Evolutionary conservation across 2,113 vertebrate genomes (phyloP).

Genomic region (Cololabis saira): DNA sequence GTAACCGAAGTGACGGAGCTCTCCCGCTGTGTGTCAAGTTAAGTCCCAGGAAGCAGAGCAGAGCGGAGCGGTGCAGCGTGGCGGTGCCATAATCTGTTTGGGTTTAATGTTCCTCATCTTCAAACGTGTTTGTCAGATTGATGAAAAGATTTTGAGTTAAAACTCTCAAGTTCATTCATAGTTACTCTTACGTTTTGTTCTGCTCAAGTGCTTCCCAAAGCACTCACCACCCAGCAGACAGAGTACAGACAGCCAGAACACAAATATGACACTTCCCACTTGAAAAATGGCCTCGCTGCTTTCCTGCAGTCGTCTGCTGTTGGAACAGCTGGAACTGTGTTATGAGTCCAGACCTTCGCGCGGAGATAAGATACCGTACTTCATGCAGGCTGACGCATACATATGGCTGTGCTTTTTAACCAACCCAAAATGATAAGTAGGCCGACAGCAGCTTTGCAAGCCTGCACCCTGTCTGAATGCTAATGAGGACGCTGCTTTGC

Average conservation of each 20-base stretch:
- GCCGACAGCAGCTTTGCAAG: constrained; percentile 65
- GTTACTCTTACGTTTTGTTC: constrained; percentile 41
- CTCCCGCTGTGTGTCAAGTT: constrained; percentile 7
- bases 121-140: constrained; percentile 20
- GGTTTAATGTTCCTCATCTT: constrained; percentile 32
- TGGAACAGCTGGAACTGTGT: constrained; percentile 45
- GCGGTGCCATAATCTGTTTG: constrained; percentile 29
- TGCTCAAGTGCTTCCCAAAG: constrained; percentile 19
- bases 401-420: constrained; percentile 57
- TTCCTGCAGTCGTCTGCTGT: constrained; percentile 14
- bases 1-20: constrained; percentile 4
- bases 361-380: constrained; percentile 58
- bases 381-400: constrained; percentile 45
- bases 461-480: constrained; percentile 61
- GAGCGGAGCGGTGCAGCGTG: background rate
- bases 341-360: constrained; percentile 47
- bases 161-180: constrained; percentile 25
- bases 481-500: constrained; percentile 56
- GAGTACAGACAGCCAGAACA: constrained; percentile 1
- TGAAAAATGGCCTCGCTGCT: constrained; percentile 39
- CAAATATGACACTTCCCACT: constrained; percentile 25
- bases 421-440: constrained; percentile 64
- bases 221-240: background rate
- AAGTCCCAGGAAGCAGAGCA: constrained; percentile 16
- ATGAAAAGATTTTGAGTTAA: constrained; percentile 39